Evolutionary conservation across 2,113 vertebrate genomes (phyloP).

Genomic region (Notarius lentiginosus): DNA sequence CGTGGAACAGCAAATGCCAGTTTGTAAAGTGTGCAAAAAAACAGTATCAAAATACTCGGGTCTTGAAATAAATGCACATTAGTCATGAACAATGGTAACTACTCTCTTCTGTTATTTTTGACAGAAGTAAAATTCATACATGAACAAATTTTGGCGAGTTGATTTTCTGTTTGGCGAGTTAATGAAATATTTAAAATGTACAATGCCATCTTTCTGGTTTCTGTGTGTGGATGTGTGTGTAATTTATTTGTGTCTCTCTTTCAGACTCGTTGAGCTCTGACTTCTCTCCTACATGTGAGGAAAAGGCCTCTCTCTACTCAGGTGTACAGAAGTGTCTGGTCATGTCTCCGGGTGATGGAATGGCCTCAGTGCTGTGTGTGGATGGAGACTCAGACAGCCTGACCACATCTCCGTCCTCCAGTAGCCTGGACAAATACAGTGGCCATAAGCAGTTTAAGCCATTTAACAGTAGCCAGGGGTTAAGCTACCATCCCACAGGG

Average conservation of each 20-base stretch:
- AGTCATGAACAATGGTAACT: too few species aligned
- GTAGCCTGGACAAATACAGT: conserved; percentile 83
- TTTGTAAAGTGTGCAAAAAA: too few species aligned
- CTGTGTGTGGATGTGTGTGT: not conserved
- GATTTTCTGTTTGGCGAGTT: too few species aligned
- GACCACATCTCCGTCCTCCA: conserved; percentile 82
- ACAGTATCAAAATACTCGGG: too few species aligned
- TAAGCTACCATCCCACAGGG: conserved; percentile 67
- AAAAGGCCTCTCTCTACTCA: conserved; percentile 76
- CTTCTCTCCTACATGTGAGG: conserved; percentile 69
- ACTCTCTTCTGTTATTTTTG: too few species aligned
- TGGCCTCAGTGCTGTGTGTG: conserved; percentile 70
- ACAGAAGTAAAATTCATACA: too few species aligned
- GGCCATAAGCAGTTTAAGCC: conserved; percentile 73
- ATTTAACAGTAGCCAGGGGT: conserved; percentile 39
- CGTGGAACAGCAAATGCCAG: too few species aligned
- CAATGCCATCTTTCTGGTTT: not conserved
- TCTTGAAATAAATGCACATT: too few species aligned
- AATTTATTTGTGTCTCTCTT: not conserved
- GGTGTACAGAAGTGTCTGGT: conserved; percentile 81
- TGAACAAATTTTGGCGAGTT: too few species aligned
- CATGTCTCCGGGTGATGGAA: conserved; percentile 68
- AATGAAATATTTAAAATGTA: not conserved
- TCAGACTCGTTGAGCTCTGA: conserved; percentile 69
- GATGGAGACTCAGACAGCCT: conserved; percentile 77